A percentile compares a stretch with the other conserved stretches of the same genome.
Conservation (phyloP, 1,140 invertebrate genomes). For the Cheumatopsyche charites region DNA sequence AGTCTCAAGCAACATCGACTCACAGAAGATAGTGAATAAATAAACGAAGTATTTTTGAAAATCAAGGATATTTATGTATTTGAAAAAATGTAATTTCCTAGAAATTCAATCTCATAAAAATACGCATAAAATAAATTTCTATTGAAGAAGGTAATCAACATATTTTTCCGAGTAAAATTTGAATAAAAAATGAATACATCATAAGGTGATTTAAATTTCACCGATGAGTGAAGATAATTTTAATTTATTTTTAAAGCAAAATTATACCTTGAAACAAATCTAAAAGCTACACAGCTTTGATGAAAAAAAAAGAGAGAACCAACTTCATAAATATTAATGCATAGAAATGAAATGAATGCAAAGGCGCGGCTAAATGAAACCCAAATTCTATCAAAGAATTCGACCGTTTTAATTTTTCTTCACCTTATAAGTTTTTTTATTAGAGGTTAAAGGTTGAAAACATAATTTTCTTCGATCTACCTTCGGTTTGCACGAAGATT, state of each 20-base stretch:
- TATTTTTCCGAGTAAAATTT: not conserved
- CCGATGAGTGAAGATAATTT: slow-evolving; percentile 9
- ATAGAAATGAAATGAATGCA: slow-evolving; percentile 23
- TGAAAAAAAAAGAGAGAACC: not conserved
- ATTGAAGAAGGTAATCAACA: not conserved
- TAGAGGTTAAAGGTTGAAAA: too few relatives aligned
- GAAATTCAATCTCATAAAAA: too few relatives aligned
- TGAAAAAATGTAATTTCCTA: too few relatives aligned
- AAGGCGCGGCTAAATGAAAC: slow-evolving; percentile 10
- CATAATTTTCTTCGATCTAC: too few relatives aligned
- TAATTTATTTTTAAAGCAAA: slow-evolving; percentile 19
- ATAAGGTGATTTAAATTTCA: not conserved
- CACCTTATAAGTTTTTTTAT: too few relatives aligned
- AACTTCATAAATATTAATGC: slow-evolving; percentile 22
- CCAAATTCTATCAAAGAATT: slow-evolving; percentile 10
- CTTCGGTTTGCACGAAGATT: too few relatives aligned
- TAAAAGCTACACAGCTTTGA: not conserved
- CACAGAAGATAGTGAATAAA: too few relatives aligned
- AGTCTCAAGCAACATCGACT: too few relatives aligned
- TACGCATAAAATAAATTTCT: not conserved
- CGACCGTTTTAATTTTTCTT: not conserved
- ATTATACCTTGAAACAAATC: slow-evolving; percentile 20
- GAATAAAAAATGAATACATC: not conserved
- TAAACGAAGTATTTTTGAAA: too few relatives aligned
- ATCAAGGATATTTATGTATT: too few relatives aligned